Conservation (phyloP, 2,797 vertebrate genomes). For the Squalus acanthias region DNA sequence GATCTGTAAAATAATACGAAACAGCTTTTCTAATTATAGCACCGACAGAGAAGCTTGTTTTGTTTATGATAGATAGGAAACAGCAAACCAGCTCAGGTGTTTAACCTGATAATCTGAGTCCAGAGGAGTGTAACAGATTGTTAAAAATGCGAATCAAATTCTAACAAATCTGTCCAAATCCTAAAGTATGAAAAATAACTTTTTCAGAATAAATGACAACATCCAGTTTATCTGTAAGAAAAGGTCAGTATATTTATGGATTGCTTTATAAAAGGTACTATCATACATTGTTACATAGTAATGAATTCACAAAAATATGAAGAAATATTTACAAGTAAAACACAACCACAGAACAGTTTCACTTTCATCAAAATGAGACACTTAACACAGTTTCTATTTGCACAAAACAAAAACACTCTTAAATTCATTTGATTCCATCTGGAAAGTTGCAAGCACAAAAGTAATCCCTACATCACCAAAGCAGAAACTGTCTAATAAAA, state of each 20-base stretch:
- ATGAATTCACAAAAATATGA: slow-evolving; percentile 82
- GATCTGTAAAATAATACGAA: neutral
- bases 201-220: slow-evolving; percentile 46
- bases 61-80: neutral
- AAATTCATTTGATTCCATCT: slow-evolving; percentile 49
- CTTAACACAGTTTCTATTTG: slow-evolving; percentile 61
- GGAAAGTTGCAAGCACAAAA: slow-evolving; percentile 44
- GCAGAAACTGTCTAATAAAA: slow-evolving; percentile 51
- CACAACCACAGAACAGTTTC: slow-evolving; percentile 71
- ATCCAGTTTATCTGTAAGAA: slow-evolving; percentile 69
- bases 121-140: neutral
- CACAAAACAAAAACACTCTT: slow-evolving; percentile 59
- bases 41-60: neutral
- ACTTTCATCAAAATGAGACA: slow-evolving; percentile 71
- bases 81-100: neutral
- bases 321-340: slow-evolving; percentile 77
- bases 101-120: neutral
- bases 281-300: slow-evolving; percentile 84
- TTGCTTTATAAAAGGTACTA: slow-evolving; percentile 87
- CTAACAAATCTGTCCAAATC: neutral
- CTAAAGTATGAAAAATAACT: neutral
- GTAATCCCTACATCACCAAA: slow-evolving; percentile 58
- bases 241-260: slow-evolving; percentile 83
- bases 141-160: neutral
- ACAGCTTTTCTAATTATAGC: neutral